These are phyloP conservation scores for Minunthozetes semirufus DNA, from an alignment of 2,888 invertebrate genomes.

Conservation along the genomic window DNA sequence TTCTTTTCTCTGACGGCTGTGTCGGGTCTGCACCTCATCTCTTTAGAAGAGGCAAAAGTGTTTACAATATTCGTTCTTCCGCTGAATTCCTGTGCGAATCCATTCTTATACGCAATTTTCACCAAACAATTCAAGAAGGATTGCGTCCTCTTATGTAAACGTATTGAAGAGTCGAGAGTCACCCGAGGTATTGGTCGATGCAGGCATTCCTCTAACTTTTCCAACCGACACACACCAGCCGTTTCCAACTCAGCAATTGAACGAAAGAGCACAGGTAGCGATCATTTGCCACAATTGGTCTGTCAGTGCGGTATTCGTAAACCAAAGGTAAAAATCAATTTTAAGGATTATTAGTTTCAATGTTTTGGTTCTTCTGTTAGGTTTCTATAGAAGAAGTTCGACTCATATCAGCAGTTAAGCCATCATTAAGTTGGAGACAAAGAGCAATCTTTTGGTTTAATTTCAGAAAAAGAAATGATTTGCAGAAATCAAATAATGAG, in stretches of 20 bases:
- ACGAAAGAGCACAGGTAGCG: conserved; percentile 53
- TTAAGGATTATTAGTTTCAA: too few species aligned
- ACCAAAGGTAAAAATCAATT: conserved; percentile 12
- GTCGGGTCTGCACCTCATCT: conserved; percentile 80
- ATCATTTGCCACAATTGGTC: conserved; percentile 39
- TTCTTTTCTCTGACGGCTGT: conserved; percentile 90
- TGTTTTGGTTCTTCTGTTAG: not conserved
- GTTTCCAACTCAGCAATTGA: conserved; percentile 77
- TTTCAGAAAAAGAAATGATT: conserved; percentile 36
- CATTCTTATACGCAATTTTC: conserved; percentile 92
- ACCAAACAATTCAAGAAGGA: conserved; percentile 97
- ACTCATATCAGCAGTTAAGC: not conserved
- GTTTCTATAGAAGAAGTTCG: conserved; percentile 21
- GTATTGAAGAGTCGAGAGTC: conserved; percentile 87
- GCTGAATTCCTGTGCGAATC: conserved; percentile 93
- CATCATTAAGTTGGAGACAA: conserved; percentile 4
- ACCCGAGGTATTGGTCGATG: conserved; percentile 78
- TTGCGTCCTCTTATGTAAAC: conserved; percentile 89
- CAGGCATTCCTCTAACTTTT: conserved; percentile 76
- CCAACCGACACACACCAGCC: conserved; percentile 76
- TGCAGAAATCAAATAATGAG: conserved; percentile 50
- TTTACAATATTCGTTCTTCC: conserved; percentile 93
- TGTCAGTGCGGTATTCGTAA: conserved; percentile 40
- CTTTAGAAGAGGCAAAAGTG: conserved; percentile 84
- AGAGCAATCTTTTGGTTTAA: conserved; percentile 35